Percentiles rank a stretch among this genome's conserved stretches.
phyloP scores from a whole-genome alignment of 2,797 vertebrate species.

The Harpagifer antarcticus region DNA sequence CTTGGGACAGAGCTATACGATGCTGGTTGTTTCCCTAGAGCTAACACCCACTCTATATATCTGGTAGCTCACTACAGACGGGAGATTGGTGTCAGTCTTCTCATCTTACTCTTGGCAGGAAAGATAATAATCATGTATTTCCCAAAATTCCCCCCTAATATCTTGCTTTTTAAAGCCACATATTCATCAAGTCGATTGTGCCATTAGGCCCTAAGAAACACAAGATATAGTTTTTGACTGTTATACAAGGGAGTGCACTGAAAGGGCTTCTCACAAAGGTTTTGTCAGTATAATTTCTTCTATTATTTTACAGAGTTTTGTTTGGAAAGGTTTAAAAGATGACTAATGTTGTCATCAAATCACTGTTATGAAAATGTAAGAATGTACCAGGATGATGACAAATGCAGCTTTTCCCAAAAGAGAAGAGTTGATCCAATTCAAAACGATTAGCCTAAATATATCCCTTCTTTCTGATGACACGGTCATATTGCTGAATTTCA shows the following conservation, averaged over 20 bases:
- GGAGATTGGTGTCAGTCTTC: not conserved
- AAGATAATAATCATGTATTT: not conserved
- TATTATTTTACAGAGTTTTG: conserved; percentile 12
- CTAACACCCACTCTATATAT: not conserved
- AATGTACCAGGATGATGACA: conserved; percentile 72
- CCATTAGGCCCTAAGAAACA: not conserved
- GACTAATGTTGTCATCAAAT: conserved; percentile 39
- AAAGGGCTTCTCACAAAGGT: conserved; percentile 65
- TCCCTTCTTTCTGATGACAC: conserved; percentile 32
- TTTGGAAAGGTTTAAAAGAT: conserved; percentile 38
- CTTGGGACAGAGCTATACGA: too few relatives aligned
- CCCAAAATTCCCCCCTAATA: not conserved
- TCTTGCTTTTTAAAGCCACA: not conserved
- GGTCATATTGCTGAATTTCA: conserved; percentile 35
- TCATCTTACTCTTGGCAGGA: not conserved
- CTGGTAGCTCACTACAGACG: not conserved
- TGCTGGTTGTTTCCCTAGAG: not conserved
- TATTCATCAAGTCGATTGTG: not conserved
- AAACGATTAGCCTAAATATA: conserved; percentile 46
- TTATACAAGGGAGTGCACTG: conserved; percentile 42
- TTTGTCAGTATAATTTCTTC: not conserved
- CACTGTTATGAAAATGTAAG: conserved; percentile 48
- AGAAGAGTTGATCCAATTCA: conserved; percentile 15
- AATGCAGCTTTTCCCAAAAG: conserved; percentile 42
- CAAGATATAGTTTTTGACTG: conserved; percentile 56